phyloP scores from a whole-genome alignment of 2,797 vertebrate species.

The Molossus molossus region DNA sequence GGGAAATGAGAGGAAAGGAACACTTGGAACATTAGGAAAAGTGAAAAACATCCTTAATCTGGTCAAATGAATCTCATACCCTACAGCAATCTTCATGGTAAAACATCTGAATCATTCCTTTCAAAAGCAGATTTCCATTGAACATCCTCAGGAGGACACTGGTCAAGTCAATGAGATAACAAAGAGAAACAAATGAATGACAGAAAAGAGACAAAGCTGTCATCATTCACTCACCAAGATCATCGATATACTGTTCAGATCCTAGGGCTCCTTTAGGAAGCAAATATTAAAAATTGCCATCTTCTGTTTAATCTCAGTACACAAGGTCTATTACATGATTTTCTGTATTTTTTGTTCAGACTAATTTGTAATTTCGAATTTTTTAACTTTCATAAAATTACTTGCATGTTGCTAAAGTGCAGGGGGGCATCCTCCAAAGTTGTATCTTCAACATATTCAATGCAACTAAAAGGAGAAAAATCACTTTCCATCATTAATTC shows the following conservation, averaged over 20 bases:
- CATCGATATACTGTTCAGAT: neutral
- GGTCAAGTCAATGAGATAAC: neutral
- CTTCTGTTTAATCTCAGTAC: neutral
- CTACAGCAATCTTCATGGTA: neutral
- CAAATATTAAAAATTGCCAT: constrained; percentile 3
- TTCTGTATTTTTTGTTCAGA: neutral
- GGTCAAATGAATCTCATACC: constrained; percentile 1
- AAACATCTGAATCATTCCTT: constrained; percentile 28
- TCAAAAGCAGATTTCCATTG: constrained; percentile 52
- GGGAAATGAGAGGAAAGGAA: accelerated
- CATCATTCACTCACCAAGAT: neutral
- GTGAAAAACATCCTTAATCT: neutral
- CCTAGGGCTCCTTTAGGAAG: constrained; percentile 41
- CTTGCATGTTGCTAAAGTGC: constrained; percentile 17
- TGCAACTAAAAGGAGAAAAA: constrained; percentile 7
- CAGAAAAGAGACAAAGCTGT: constrained; percentile 43
- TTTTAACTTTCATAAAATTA: constrained; percentile 47
- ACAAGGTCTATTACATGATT: neutral
- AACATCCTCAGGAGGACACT: neutral
- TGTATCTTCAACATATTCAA: constrained; percentile 3
- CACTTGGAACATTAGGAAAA: neutral
- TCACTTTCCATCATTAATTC: constrained; percentile 37
- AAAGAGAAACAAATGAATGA: constrained; percentile 38
- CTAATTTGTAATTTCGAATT: constrained; percentile 37
- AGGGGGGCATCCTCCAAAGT: neutral